phyloP scores from a whole-genome alignment of 2,797 vertebrate genomes.

The Micromesistius poutassou region DNA sequence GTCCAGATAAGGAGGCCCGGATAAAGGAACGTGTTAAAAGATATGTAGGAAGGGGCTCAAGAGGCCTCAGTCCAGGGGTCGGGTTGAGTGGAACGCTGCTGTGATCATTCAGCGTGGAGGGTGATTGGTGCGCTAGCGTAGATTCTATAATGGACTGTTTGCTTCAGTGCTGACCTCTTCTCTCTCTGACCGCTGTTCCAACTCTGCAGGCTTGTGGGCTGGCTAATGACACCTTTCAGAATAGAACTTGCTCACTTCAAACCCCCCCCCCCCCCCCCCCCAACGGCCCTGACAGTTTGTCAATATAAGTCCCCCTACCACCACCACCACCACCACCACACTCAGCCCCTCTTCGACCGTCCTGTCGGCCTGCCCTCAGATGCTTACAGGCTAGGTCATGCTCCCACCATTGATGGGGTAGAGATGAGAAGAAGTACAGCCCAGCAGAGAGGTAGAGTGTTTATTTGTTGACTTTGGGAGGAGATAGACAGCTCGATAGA shows the following conservation, averaged over 20 bases:
- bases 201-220: neutral
- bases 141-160: neutral
- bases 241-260: neutral
- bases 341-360: neutral
- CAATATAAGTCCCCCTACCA: slow-evolving; percentile 3
- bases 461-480: neutral
- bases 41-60: neutral
- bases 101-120: neutral
- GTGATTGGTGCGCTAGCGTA: neutral
- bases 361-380: neutral
- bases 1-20: neutral
- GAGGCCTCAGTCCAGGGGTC: neutral
- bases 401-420: neutral
- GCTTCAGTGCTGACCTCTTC: neutral
- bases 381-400: neutral
- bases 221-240: neutral
- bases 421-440: neutral
- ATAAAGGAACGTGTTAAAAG: slow-evolving; percentile 4
- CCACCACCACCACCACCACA: neutral
- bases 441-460: neutral
- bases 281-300: neutral
- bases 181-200: neutral
- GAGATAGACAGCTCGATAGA: neutral
- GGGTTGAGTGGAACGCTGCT: neutral
- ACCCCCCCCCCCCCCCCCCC: neutral